Conservation (phyloP, 1,140 invertebrate species). For the Camponotus vicinus region DNA sequence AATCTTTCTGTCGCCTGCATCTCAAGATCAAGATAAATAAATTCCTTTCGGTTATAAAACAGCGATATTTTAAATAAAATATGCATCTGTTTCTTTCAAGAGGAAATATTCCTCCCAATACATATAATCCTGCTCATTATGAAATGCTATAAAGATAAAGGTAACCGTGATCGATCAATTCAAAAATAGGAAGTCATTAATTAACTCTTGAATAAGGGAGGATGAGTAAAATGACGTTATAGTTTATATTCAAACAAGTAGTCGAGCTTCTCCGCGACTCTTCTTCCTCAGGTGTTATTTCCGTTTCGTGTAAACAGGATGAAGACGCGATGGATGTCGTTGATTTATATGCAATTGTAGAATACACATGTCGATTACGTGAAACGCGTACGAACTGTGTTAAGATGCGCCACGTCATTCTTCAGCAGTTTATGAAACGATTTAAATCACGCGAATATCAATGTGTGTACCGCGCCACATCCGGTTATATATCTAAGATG, state of each 20-base stretch:
- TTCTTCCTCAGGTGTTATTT: slow-evolving; percentile 60
- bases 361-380: slow-evolving; percentile 19
- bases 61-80: neutral
- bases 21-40: neutral
- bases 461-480: neutral
- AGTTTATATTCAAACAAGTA: slow-evolving; percentile 59
- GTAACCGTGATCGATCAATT: neutral
- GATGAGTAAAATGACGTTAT: neutral
- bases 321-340: neutral
- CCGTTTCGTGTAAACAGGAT: slow-evolving; percentile 64
- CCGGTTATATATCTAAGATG: neutral
- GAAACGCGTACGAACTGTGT: neutral
- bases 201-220: neutral
- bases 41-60: neutral
- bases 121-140: neutral
- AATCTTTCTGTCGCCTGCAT: slow-evolving; percentile 45
- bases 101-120: neutral
- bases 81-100: neutral
- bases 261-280: slow-evolving; percentile 40
- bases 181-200: neutral
- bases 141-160: neutral
- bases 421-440: slow-evolving; percentile 11
- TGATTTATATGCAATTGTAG: slow-evolving; percentile 25
- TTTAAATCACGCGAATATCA: neutral
- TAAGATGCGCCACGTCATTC: neutral